phyloP scores from a whole-genome alignment of 64 coral and sea anemone genomes.

The Dendronephthya gigantea region DNA sequence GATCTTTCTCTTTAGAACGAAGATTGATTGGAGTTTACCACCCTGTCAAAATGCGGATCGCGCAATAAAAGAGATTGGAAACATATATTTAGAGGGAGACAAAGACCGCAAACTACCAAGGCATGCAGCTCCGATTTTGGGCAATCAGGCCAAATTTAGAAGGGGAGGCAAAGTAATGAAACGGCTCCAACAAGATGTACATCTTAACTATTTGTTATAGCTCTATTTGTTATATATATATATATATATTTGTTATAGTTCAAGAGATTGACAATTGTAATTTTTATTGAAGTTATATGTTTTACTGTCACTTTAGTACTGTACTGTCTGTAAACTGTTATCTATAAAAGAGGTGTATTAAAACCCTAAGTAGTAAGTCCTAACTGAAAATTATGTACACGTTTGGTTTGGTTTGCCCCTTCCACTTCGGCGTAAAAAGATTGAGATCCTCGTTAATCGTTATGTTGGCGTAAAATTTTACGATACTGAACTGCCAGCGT shows the following conservation, averaged over 20 bases:
- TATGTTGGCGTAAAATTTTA: neutral
- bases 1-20: neutral
- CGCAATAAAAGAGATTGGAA: neutral
- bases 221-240: neutral
- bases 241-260: neutral
- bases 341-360: neutral
- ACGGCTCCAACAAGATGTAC: neutral
- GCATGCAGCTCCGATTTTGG: neutral
- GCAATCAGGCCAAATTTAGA: neutral
- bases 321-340: too few species aligned
- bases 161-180: constrained; percentile 4
- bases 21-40: constrained; percentile 5
- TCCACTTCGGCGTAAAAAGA: neutral
- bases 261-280: neutral
- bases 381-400: too few species aligned
- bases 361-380: neutral
- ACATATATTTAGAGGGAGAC: neutral
- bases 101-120: neutral
- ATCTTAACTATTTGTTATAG: neutral
- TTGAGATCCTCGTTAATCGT: too few species aligned
- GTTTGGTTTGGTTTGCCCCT: neutral
- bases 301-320: too few species aligned
- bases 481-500: neutral
- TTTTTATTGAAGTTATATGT: neutral
- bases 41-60: neutral